Evolutionary conservation across 2,113 vertebrate species (phyloP).

Genomic region (Syrrhaptes paradoxus): DNA sequence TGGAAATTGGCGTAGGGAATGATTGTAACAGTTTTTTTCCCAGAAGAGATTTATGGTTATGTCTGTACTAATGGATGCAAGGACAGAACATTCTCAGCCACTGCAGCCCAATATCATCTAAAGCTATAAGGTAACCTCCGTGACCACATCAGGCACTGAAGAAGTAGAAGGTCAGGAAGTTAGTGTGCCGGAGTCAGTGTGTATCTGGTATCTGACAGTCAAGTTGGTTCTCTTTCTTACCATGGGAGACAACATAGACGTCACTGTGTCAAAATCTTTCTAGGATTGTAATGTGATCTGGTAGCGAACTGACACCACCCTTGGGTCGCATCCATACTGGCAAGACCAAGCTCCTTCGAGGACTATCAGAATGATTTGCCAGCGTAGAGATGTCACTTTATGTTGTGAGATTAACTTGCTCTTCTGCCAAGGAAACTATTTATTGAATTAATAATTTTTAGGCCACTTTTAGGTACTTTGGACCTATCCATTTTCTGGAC

Average conservation of each 20-base stretch:
- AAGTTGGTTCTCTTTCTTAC: background rate
- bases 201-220: background rate
- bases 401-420: background rate
- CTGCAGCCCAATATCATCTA: background rate
- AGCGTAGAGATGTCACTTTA: background rate
- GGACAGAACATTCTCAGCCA: background rate
- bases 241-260: background rate
- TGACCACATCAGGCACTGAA: background rate
- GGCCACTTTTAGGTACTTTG: background rate
- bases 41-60: background rate
- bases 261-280: background rate
- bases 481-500: background rate
- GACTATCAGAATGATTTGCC: background rate
- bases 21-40: background rate
- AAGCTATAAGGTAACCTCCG: background rate
- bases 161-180: background rate
- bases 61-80: background rate
- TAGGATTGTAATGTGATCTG: constrained; percentile 11
- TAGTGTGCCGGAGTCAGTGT: background rate
- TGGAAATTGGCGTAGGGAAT: background rate
- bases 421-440: background rate
- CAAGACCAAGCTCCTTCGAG: background rate
- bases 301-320: background rate
- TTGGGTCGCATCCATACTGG: background rate
- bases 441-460: background rate